phyloP scores from a whole-genome alignment of 2,797 vertebrate genomes.

The Bucorvus abyssinicus region DNA sequence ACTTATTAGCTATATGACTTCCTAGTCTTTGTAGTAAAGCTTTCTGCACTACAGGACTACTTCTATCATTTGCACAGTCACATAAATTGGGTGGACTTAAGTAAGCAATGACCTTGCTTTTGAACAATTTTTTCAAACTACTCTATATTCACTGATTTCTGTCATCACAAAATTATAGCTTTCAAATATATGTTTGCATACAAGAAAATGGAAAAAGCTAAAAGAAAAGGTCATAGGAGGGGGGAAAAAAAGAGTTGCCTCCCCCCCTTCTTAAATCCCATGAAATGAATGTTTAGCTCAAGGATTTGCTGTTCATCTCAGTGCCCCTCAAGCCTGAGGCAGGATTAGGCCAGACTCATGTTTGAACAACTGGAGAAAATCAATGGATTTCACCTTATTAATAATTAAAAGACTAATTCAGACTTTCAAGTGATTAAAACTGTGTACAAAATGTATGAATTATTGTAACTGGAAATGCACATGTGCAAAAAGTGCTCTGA shows the following conservation, averaged over 20 bases:
- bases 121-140: background rate
- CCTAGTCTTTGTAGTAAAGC: background rate
- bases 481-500: conserved; percentile 18
- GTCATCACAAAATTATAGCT: conserved; percentile 27
- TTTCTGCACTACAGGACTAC: background rate
- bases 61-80: background rate
- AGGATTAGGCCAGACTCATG: conserved; percentile 80
- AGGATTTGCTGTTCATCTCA: conserved; percentile 80
- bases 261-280: conserved; percentile 67
- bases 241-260: background rate
- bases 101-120: background rate
- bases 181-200: conserved; percentile 60
- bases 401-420: conserved; percentile 86
- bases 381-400: conserved; percentile 86
- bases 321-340: conserved; percentile 73
- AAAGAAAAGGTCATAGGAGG: conserved; percentile 57
- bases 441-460: conserved; percentile 68
- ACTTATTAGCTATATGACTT: background rate
- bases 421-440: conserved; percentile 78
- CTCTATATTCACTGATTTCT: background rate
- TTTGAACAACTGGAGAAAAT: conserved; percentile 86
- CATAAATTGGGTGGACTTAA: background rate
- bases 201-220: conserved; percentile 56
- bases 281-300: conserved; percentile 82
- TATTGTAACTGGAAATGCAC: conserved; percentile 44